A percentile compares a stretch with the other conserved stretches of the same genome.
Conservation (phyloP, 1,140 invertebrate species). For the Brachionus rubens region DNA sequence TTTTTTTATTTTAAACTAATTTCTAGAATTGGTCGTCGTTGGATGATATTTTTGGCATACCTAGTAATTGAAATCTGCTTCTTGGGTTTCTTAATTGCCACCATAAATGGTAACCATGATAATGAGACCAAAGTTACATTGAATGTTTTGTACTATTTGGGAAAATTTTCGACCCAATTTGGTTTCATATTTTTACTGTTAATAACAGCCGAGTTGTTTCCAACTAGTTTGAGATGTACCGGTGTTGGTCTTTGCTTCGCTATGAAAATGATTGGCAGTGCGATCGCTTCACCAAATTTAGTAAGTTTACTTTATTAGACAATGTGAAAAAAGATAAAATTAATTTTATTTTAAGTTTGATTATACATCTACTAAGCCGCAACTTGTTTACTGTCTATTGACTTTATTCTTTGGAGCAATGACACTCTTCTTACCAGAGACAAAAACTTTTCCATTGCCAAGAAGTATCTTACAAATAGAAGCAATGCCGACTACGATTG, state of each 20-base stretch:
- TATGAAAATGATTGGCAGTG: constrained; percentile 25
- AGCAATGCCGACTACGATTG: constrained; percentile 37
- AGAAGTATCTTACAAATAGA: constrained; percentile 45
- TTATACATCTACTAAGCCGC: neutral
- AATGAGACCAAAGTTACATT: neutral
- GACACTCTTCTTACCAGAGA: constrained; percentile 42
- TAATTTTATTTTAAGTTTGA: too few relatives aligned
- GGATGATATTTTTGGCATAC: constrained; percentile 42
- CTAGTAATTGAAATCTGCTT: constrained; percentile 46
- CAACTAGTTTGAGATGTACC: constrained; percentile 41
- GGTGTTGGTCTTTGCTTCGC: constrained; percentile 28
- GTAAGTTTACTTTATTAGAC: too few relatives aligned
- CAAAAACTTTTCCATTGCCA: constrained; percentile 44
- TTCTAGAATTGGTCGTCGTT: constrained; percentile 38
- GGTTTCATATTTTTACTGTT: constrained; percentile 30
- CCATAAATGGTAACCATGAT: neutral
- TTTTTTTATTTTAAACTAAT: too few relatives aligned
- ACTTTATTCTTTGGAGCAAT: constrained; percentile 27
- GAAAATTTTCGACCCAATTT: constrained; percentile 30
- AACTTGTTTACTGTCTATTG: constrained; percentile 26
- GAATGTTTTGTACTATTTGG: constrained; percentile 26
- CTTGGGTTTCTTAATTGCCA: constrained; percentile 4
- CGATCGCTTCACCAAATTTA: constrained; percentile 23
- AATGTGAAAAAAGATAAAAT: too few relatives aligned
- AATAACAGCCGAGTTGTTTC: constrained; percentile 42